Evolutionary conservation across 1,140 invertebrate genomes (phyloP), one percentile per base, ranked within the genome.

Genomic region (Lithobius niger): DNA sequence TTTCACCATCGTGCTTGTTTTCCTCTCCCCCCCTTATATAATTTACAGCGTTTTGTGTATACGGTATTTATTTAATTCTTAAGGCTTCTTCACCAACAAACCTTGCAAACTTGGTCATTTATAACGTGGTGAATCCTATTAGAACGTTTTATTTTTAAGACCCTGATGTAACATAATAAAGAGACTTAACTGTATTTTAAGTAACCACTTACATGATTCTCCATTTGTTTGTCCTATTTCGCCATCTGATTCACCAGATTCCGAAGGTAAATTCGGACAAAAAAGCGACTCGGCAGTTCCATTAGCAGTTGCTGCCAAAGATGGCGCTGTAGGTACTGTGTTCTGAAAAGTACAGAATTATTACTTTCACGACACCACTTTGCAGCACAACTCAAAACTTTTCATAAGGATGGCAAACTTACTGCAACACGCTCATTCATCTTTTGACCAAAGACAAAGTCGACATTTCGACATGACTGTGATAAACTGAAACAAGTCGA

Each of bases 381-480:
- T n/a, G n/a, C n/a, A n/a, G n/a, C n/a, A n/a, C n/a, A n/a, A n/a
- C n/a, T n/a, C n/a, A n/a, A n/a, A n/a, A n/a, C n/a, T n/a, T n/a
- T n/a, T n/a, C n/a, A n/a, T n/a, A n/a, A n/a, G n/a, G n/a, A n/a
- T n/a, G n/a, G n/a, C n/a, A n/a, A n/a, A n/a, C n/a, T n/a, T 56
- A 68, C 71, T 18, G 82, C 74, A 18, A 88, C 88, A 59, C 87
- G 76, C 60, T 90, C 86, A 67, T 87, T 83, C 31, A 94, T 74
- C 72, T 91, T 91, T 66, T 91, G 86, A n/a, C 89, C 89, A 72
- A 94, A 94, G 3, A 94, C 82, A 76, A 91, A 92, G 48, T 78
- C n/a, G n/a, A n/a, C n/a, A n/a, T n/a, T n/a, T n/a, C n/a, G n/a
- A n/a, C n/a, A n/a, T n/a, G n/a, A n/a, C n/a, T n/a, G n/a, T n/a